Percentiles rank a stretch among this genome's conserved stretches.
Conservation (phyloP, 2,113 vertebrate genomes). For the Chionomys nivalis region DNA sequence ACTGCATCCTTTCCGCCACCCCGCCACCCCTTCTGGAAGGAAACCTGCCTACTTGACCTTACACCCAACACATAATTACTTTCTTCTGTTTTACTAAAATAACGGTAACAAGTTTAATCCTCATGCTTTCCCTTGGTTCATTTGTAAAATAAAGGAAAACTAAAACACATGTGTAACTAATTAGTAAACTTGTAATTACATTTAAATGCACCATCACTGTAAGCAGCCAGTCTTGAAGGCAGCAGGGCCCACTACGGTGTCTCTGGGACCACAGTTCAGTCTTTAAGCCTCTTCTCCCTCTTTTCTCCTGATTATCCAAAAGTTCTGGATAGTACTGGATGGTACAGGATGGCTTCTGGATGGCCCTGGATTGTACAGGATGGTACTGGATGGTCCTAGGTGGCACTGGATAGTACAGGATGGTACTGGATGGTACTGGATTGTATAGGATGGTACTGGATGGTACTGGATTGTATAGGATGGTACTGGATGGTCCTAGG, state of each 20-base stretch:
- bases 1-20: background rate
- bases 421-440: too few species aligned
- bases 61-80: conserved; percentile 51
- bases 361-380: too few species aligned
- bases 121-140: conserved; percentile 25
- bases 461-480: too few species aligned
- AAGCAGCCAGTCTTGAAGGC: background rate
- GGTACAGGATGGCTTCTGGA: too few species aligned
- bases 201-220: conserved; percentile 56
- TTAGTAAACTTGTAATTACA: conserved; percentile 61
- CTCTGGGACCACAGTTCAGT: background rate
- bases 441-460: too few species aligned
- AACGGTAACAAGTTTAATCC: conserved; percentile 20
- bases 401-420: too few species aligned
- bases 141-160: conserved; percentile 52
- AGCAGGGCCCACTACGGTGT: background rate
- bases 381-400: too few species aligned
- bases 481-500: too few species aligned
- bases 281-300: background rate
- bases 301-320: background rate
- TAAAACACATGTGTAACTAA: conserved; percentile 39
- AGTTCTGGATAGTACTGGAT: background rate
- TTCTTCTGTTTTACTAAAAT: conserved; percentile 58
- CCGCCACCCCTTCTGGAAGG: background rate
- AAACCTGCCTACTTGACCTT: conserved; percentile 12